Conservation (phyloP, 2,888 invertebrate species). For the Mimumesa dahlbomi region DNA sequence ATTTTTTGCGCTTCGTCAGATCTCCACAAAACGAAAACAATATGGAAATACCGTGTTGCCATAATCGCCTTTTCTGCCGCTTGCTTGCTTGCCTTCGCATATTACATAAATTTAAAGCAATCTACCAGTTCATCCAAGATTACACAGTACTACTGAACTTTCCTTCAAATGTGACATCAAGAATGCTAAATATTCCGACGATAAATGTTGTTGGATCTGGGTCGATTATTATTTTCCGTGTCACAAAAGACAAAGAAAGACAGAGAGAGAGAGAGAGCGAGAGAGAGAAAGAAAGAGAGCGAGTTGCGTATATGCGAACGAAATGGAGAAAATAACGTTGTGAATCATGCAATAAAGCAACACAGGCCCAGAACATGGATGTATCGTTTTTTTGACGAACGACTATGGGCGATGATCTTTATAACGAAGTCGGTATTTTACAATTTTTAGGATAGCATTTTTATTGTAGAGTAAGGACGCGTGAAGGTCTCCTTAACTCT, state of each 20-base stretch:
- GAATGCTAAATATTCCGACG: too few species aligned
- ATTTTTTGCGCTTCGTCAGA: neutral
- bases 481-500: constrained; percentile 37
- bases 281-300: too few species aligned
- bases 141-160: constrained; percentile 11
- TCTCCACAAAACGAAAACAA: too few species aligned
- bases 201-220: constrained; percentile 8
- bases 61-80: neutral
- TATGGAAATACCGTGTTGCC: neutral
- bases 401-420: constrained; percentile 5
- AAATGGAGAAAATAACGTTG: too few species aligned
- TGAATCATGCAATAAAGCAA: too few species aligned
- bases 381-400: constrained; percentile 22
- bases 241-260: too few species aligned
- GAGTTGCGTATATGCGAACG: too few species aligned
- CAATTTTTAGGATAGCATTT: constrained; percentile 41
- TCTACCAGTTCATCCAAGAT: neutral
- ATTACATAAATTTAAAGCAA: neutral
- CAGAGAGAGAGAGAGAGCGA: too few species aligned
- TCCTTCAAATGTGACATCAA: neutral
- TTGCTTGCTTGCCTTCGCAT: constrained; percentile 16
- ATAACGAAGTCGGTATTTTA: constrained; percentile 24
- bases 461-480: constrained; percentile 40
- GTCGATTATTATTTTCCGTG: neutral
- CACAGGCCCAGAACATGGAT: too few species aligned